phyloP scores from a whole-genome alignment of 2,113 vertebrate species.

The Platycercus adscitus region DNA sequence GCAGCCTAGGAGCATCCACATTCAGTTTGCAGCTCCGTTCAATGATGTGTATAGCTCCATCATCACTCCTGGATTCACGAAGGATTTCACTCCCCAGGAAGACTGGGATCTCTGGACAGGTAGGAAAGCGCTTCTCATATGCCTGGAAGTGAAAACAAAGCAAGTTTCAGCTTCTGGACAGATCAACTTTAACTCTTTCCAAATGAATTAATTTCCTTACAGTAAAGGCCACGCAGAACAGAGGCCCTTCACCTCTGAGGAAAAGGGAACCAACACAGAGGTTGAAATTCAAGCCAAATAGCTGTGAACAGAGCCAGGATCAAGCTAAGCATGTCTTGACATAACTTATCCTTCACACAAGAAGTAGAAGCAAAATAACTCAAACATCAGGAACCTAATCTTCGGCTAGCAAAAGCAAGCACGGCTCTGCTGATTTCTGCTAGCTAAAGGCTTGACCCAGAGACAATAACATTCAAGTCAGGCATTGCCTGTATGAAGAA shows the following conservation, averaged over 20 bases:
- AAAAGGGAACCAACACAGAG: background rate
- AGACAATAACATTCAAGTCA: background rate
- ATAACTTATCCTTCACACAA: background rate
- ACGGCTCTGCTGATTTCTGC: background rate
- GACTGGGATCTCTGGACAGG: conserved; percentile 82
- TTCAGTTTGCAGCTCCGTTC: conserved; percentile 84
- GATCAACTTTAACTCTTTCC: background rate
- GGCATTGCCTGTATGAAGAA: background rate
- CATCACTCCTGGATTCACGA: conserved; percentile 74
- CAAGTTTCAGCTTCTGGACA: background rate
- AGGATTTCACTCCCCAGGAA: conserved; percentile 84
- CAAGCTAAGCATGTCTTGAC: background rate
- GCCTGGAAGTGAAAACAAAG: conserved; percentile 65
- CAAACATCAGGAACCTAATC: background rate
- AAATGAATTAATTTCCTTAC: background rate
- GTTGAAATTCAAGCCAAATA: background rate
- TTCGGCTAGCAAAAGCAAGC: background rate
- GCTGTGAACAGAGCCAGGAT: background rate
- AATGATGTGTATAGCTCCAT: conserved; percentile 77
- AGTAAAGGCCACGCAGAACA: background rate
- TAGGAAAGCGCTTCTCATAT: conserved; percentile 85
- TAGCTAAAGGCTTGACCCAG: background rate
- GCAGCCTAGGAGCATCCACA: conserved; percentile 82
- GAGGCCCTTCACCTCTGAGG: background rate
- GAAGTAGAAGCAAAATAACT: background rate